A percentile compares a stretch with the other conserved stretches of the same genome.
Conservation (phyloP, 2,113 vertebrate genomes). For the Trachemys scripta region DNA sequence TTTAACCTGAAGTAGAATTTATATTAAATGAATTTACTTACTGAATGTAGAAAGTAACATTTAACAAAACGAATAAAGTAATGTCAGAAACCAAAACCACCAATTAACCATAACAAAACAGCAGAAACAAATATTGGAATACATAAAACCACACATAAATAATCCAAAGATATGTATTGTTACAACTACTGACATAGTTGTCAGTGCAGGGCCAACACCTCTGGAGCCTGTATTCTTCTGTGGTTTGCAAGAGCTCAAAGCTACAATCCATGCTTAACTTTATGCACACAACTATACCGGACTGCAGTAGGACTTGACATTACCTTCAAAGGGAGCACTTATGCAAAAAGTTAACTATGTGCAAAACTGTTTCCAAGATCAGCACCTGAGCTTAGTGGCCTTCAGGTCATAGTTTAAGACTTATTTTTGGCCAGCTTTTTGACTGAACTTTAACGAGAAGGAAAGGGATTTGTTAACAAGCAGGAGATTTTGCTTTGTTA, state of each 20-base stretch:
- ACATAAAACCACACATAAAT: not conserved
- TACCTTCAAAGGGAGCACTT: not conserved
- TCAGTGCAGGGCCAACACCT: not conserved
- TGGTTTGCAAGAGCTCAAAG: not conserved
- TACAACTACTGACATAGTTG: not conserved
- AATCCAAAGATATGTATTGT: not conserved
- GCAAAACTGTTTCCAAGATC: not conserved
- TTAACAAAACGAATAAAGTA: not conserved
- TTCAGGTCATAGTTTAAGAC: not conserved
- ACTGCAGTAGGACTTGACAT: not conserved
- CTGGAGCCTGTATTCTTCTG: not conserved
- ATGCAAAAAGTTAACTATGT: not conserved
- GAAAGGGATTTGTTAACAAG: not conserved
- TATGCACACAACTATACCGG: not conserved
- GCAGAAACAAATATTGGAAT: not conserved
- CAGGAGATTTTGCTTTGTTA: not conserved
- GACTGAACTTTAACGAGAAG: not conserved
- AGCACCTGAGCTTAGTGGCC: not conserved
- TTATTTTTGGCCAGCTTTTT: not conserved
- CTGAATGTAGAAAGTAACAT: slow-evolving; percentile 1
- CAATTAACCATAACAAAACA: not conserved
- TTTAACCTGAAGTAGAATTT: slow-evolving; percentile 64
- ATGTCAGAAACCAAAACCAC: not conserved
- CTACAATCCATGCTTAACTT: not conserved
- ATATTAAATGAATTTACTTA: not conserved